Evolutionary conservation across 2,797 vertebrate species (phyloP).

Genomic region (Psittacula echo): DNA sequence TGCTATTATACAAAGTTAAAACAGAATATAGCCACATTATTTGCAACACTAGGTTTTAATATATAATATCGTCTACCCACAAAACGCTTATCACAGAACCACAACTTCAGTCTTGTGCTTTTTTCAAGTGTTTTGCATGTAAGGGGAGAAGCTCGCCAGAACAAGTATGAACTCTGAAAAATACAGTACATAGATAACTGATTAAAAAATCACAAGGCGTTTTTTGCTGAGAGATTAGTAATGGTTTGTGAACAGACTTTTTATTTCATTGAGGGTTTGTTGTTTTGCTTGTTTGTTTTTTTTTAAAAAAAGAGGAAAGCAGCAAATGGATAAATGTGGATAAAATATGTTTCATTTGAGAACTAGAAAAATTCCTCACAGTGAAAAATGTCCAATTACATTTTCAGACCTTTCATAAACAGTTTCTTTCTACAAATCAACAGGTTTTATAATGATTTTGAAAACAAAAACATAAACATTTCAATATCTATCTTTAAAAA

Average conservation of each 20-base stretch:
- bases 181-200: background rate
- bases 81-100: background rate
- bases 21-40: background rate
- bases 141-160: background rate
- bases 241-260: background rate
- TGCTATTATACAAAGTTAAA: background rate
- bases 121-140: background rate
- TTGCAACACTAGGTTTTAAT: background rate
- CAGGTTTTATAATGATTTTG: background rate
- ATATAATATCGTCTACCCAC: background rate
- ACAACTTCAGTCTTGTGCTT: background rate
- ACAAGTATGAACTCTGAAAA: background rate
- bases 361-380: background rate
- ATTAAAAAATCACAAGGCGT: background rate
- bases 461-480: background rate
- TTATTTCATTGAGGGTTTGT: fast-evolving
- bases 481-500: background rate
- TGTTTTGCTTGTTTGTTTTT: background rate
- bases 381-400: background rate
- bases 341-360: background rate
- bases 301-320: background rate
- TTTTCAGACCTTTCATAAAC: background rate
- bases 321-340: background rate
- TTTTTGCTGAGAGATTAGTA: background rate
- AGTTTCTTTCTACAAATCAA: background rate